A percentile compares a stretch with the other conserved stretches of the same genome.
phyloP scores from a whole-genome alignment of 2,797 vertebrate species.

The Enteromius viviparus region DNA sequence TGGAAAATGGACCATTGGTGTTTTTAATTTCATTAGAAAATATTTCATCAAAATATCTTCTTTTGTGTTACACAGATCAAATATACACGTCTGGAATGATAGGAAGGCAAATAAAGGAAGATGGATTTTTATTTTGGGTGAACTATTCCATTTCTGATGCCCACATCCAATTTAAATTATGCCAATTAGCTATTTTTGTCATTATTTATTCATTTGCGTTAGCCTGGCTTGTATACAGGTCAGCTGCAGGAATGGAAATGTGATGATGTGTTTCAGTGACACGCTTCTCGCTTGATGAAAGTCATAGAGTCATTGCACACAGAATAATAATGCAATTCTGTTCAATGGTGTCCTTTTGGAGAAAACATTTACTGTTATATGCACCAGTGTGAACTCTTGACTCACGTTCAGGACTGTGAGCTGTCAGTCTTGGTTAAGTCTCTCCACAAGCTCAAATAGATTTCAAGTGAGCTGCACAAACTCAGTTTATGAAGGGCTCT shows the following conservation, averaged over 20 bases:
- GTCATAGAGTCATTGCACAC: background rate
- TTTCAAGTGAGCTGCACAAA: background rate
- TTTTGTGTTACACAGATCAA: background rate
- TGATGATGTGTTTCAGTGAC: background rate
- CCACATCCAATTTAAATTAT: background rate
- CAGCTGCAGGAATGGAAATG: background rate
- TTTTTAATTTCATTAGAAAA: background rate
- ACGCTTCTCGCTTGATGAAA: background rate
- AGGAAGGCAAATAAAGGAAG: background rate
- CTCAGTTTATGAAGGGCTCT: background rate
- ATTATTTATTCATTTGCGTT: background rate
- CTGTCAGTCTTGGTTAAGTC: slow-evolving; percentile 6
- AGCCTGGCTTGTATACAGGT: background rate
- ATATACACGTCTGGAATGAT: background rate
- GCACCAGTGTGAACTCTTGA: background rate
- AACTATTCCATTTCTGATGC: background rate
- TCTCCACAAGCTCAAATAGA: background rate
- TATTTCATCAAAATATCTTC: background rate
- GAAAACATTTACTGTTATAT: background rate
- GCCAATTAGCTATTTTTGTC: background rate
- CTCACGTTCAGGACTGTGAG: background rate
- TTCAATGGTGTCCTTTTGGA: background rate
- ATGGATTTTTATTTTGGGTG: background rate
- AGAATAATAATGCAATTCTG: slow-evolving; percentile 1
- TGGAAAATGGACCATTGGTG: no score